Evolutionary conservation across 2,888 invertebrate genomes (phyloP).

Genomic region (Tridacna gigas): DNA sequence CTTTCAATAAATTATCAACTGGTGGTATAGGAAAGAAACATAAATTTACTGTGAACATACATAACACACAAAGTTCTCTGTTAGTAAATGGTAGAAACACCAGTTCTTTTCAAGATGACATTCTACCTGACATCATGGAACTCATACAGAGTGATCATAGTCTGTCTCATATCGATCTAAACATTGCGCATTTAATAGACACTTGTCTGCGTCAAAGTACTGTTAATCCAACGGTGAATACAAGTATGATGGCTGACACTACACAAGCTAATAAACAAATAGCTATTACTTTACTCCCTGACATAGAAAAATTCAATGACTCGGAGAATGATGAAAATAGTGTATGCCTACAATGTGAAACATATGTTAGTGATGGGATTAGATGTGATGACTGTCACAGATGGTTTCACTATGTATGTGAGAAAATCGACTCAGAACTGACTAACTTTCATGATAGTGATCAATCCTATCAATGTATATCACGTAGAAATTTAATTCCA

Average conservation of each 20-base stretch:
- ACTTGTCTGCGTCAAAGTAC: neutral
- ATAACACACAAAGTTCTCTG: neutral
- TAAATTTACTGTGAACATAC: neutral
- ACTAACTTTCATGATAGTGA: neutral
- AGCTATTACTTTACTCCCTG: neutral
- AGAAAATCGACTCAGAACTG: neutral
- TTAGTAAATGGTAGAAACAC: neutral
- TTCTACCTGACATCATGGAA: neutral
- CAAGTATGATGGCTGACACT: neutral
- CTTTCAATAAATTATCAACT: neutral
- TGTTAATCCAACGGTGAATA: neutral
- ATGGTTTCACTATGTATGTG: neutral
- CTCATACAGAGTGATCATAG: neutral
- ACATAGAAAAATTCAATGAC: neutral
- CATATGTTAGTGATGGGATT: neutral
- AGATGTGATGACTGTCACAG: slow-evolving; percentile 1
- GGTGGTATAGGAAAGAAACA: neutral
- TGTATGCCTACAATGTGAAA: neutral
- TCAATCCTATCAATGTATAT: no score
- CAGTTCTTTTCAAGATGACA: neutral
- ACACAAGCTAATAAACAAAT: neutral
- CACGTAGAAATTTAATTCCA: neutral
- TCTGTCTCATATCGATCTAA: neutral
- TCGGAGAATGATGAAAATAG: neutral
- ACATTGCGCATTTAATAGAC: neutral